Percentiles rank a stretch among this genome's conserved stretches.
Evolutionary conservation across 2,888 invertebrate species (phyloP).

Genomic region (Miltochrista miniata): DNA sequence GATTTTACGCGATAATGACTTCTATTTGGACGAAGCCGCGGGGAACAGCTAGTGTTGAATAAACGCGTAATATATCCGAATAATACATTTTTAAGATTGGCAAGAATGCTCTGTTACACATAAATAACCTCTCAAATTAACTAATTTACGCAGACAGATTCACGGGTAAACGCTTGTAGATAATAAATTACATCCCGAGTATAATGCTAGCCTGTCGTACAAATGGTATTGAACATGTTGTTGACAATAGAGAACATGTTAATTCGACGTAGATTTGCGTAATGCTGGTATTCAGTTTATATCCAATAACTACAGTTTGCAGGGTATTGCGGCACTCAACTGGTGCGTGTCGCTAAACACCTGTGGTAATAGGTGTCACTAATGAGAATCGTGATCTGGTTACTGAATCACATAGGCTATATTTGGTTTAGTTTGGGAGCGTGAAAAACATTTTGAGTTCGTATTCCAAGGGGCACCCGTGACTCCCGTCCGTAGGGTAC

Average conservation of each 20-base stretch:
- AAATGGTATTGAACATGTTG: conserved; percentile 17
- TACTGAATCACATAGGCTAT: conserved; percentile 23
- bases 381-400: conserved; percentile 40
- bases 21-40: too few species aligned
- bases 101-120: too few species aligned
- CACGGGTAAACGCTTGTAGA: too few species aligned
- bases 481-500: too few species aligned
- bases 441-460: too few species aligned
- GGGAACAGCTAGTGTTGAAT: too few species aligned
- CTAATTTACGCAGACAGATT: too few species aligned
- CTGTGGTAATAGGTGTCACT: conserved; percentile 36
- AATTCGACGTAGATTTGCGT: conserved; percentile 29
- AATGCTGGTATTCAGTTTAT: conserved; percentile 26
- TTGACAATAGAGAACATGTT: conserved; percentile 30
- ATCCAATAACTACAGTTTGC: conserved; percentile 30
- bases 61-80: too few species aligned
- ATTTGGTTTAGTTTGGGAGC: not conserved
- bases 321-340: conserved; percentile 25
- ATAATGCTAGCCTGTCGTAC: not conserved
- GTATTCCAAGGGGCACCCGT: too few species aligned
- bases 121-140: too few species aligned
- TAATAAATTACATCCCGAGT: not conserved
- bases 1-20: too few species aligned
- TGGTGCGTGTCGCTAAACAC: conserved; percentile 35
- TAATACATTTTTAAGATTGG: too few species aligned